Conservation (phyloP, 1,140 invertebrate species). For the Latrodectus geometricus region DNA sequence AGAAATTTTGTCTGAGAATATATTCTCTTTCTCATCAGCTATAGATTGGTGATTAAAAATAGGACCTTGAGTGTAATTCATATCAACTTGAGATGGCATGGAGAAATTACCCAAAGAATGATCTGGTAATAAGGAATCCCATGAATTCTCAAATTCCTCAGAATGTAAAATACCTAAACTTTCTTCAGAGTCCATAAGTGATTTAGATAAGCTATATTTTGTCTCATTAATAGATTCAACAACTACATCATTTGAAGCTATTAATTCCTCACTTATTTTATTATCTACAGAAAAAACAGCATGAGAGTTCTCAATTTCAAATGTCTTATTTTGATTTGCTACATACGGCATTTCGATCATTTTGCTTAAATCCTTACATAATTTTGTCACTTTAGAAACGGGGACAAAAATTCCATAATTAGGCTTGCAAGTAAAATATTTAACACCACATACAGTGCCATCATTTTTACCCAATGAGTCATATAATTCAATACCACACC, state of each 20-base stretch:
- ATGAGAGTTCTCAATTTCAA: background rate
- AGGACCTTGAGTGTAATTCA: background rate
- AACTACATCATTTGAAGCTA: background rate
- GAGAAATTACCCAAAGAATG: background rate
- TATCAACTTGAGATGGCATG: background rate
- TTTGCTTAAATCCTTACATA: constrained; percentile 36
- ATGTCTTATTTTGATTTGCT: no score
- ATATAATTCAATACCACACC: constrained; percentile 74
- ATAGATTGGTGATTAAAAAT: background rate
- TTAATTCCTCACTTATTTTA: background rate
- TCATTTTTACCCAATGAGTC: constrained; percentile 73
- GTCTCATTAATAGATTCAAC: background rate
- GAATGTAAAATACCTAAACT: background rate
- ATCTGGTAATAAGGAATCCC: background rate
- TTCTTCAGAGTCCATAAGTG: background rate
- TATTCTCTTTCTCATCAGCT: background rate
- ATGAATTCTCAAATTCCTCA: background rate
- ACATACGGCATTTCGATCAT: no score
- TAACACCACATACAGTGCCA: constrained; percentile 72
- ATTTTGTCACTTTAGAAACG: constrained; percentile 69
- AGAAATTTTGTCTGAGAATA: background rate
- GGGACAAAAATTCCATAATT: constrained; percentile 69
- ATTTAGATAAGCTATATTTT: background rate
- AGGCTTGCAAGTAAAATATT: constrained; percentile 68
- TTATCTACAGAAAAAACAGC: background rate